phyloP scores from a whole-genome alignment of 2,113 vertebrate species.

The Zosterops pallidus region DNA sequence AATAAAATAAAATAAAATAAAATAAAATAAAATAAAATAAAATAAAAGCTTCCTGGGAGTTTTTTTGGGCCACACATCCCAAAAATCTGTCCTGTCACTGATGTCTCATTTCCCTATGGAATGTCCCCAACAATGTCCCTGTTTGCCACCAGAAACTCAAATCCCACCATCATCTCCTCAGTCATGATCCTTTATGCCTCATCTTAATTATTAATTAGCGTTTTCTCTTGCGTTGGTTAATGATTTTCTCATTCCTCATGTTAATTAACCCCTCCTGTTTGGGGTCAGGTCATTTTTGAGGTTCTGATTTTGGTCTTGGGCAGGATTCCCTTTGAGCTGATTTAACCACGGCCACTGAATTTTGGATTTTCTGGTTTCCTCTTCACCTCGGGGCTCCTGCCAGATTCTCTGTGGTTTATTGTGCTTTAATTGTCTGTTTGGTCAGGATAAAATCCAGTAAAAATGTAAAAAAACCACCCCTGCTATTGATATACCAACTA shows the following conservation, averaged over 20 bases:
- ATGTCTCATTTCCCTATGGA: not conserved
- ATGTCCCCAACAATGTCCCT: not conserved
- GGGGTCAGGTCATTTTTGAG: fast-evolving
- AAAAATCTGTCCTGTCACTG: fast-evolving
- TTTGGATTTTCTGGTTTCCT: fast-evolving
- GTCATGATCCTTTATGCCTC: not conserved
- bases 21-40: no score
- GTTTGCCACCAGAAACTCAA: not conserved
- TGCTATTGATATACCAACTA: no score
- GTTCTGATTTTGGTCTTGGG: not conserved
- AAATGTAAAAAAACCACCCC: no score
- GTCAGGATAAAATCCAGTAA: no score
- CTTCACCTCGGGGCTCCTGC: not conserved
- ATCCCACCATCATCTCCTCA: not conserved
- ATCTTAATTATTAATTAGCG: not conserved
- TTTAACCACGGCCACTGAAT: fast-evolving
- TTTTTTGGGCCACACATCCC: not conserved
- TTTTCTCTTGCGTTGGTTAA: not conserved
- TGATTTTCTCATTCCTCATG: fast-evolving
- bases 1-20: no score
- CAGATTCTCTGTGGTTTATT: fast-evolving
- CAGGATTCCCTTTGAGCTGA: not conserved
- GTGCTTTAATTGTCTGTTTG: no score
- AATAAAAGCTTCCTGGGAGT: no score
- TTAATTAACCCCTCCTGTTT: not conserved